These are phyloP conservation scores for Euphydryas editha DNA, from an alignment of 2,888 invertebrate genomes.

Conservation along the genomic window DNA sequence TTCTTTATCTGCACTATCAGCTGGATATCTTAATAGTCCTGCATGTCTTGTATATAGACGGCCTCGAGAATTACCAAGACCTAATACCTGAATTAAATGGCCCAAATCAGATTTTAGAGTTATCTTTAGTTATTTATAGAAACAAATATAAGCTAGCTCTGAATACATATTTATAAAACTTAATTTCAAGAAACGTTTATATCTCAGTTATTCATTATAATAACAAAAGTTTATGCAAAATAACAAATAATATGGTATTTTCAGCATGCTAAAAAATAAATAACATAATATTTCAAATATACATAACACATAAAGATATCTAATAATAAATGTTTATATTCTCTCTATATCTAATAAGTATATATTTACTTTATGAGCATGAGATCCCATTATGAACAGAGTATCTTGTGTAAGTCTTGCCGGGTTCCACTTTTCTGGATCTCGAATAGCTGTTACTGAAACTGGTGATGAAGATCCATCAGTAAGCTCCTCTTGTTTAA, in stretches of 20 bases:
- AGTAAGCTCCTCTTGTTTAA: constrained; percentile 70
- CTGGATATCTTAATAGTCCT: constrained; percentile 89
- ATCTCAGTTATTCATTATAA: too few species aligned
- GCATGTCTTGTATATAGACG: constrained; percentile 90
- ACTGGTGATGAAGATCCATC: constrained; percentile 67
- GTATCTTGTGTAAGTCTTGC: constrained; percentile 88
- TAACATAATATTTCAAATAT: too few species aligned
- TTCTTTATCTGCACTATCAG: constrained; percentile 91
- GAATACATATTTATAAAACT: too few species aligned
- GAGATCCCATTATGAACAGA: constrained; percentile 91
- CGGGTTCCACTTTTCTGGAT: constrained; percentile 89
- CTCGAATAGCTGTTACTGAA: constrained; percentile 79
- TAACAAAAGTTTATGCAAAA: too few species aligned
- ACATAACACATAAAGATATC: too few species aligned
- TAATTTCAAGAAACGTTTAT: too few species aligned
- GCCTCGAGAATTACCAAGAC: constrained; percentile 89
- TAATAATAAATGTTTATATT: background rate
- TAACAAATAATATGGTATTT: too few species aligned
- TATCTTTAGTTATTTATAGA: too few species aligned
- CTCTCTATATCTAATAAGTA: background rate
- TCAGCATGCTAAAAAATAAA: too few species aligned
- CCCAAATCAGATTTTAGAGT: too few species aligned
- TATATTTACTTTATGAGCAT: constrained; percentile 84
- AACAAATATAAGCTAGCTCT: too few species aligned
- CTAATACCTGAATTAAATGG: constrained; percentile 79